Evolutionary conservation across 2,888 invertebrate species (phyloP), one percentile per base, ranked within the genome.

Genomic region (Andrena marginata): DNA sequence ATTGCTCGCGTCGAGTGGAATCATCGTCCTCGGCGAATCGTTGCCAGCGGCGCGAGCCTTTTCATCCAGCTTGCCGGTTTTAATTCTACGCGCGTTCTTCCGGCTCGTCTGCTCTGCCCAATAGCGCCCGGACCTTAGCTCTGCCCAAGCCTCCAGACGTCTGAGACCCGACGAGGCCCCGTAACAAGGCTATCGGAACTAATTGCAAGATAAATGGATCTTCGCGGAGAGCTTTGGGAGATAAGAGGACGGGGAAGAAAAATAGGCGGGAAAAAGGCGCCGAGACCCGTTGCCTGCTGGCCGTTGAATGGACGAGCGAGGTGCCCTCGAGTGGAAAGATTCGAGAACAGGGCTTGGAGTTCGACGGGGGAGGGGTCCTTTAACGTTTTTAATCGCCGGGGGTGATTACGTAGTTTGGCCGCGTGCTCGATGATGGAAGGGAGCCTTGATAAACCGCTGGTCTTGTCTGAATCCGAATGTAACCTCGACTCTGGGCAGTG

Each of bases 1-100:
- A 92, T 92, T 92, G 92, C 91, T 78, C 90, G 85, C 86, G 92
- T 91, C 92, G 89, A 90, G 85, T 88, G 89, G 89, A 91, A 91
- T 92, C 90, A 91, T 91, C 92, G 89, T 89, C 85, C 85, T 85
- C 77, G 80, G 49, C 77, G 88, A 87, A 87, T 84, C 88, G 88
- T 82, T 82, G 88, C 85, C 87, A 73, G 73, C 75, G 85, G 88
- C 88, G 56, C 72, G 80, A 51, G 16, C 23, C 29, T 35, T 35
- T 56, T 62, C 49, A 16, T 10, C 65, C 23, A 59, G n/a, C 49
- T 48, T 74, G 74, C 54, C 20, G 49, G 42, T 35, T 74, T 42
- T 48, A 54, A 68, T 56, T 72, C 33, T 10, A 3, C 20, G 0
- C 49, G 8, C 65, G 51, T 54, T 31, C 51, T 80, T 81, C 74